Conservation (phyloP, 92 coral and sea anemone species). For the Siderastrea siderea region DNA sequence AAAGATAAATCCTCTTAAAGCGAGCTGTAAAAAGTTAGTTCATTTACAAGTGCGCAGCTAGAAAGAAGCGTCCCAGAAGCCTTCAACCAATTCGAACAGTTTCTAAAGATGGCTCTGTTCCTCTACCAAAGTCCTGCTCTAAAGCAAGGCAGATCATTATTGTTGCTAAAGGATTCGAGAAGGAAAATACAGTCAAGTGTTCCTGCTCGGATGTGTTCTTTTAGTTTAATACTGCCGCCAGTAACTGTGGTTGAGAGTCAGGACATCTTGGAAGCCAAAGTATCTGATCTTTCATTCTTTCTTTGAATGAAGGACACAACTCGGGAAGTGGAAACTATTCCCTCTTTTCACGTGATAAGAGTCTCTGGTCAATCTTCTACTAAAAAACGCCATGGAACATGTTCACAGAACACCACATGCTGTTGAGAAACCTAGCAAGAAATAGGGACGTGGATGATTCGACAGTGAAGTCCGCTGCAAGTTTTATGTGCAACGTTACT, state of each 20-base stretch:
- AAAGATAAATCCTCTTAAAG: too few relatives aligned
- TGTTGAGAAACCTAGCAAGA: constrained; percentile 46
- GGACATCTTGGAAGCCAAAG: neutral
- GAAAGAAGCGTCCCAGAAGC: too few relatives aligned
- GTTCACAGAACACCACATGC: constrained; percentile 45
- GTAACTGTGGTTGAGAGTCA: too few relatives aligned
- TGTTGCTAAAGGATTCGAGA: too few relatives aligned
- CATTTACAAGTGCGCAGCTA: too few relatives aligned
- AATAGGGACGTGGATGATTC: constrained; percentile 36
- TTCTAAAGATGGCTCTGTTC: constrained; percentile 57
- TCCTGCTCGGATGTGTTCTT: constrained; percentile 19
- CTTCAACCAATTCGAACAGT: neutral
- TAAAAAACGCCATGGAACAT: constrained; percentile 50
- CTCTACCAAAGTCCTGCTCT: constrained; percentile 67
- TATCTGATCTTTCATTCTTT: neutral
- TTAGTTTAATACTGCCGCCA: neutral
- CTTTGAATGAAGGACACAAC: neutral
- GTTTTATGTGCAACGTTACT: constrained; percentile 41
- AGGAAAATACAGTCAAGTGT: constrained; percentile 1
- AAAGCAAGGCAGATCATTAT: neutral
- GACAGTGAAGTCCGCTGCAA: constrained; percentile 35
- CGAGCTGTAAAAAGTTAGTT: too few relatives aligned
- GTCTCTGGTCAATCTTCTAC: constrained; percentile 61
- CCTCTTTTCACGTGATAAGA: constrained; percentile 41
- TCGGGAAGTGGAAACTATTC: neutral